Evolutionary conservation across 2,113 vertebrate species (phyloP).

Genomic region (Pelmatolapia mariae): DNA sequence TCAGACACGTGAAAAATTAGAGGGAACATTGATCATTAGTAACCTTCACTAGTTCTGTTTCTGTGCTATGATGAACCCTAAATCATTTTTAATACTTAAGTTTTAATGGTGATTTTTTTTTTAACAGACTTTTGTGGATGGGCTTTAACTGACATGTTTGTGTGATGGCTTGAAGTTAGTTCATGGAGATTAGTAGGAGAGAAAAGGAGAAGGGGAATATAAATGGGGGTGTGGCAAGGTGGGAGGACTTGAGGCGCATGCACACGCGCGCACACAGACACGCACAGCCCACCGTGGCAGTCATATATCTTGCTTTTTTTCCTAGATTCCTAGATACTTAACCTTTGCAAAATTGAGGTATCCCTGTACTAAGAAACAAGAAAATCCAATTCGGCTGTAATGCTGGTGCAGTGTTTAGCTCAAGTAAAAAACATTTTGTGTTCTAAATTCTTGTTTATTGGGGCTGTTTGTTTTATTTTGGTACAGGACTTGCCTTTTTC

Average conservation of each 20-base stretch:
- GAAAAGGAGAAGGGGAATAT: neutral
- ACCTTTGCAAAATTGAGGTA: neutral
- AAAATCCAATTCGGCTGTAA: neutral
- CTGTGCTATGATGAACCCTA: neutral
- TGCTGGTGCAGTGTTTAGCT: neutral
- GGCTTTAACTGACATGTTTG: neutral
- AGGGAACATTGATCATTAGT: neutral
- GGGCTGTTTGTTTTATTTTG: neutral
- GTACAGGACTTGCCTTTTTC: neutral
- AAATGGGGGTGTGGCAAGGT: neutral
- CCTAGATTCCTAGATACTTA: neutral
- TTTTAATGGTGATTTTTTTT: neutral
- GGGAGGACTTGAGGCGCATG: neutral
- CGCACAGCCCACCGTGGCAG: neutral
- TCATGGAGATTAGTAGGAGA: neutral
- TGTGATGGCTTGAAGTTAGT: neutral
- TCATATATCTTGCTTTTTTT: neutral
- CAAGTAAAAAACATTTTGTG: neutral
- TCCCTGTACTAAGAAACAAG: neutral
- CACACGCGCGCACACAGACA: accelerated
- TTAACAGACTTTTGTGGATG: neutral
- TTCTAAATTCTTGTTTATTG: neutral
- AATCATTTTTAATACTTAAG: neutral
- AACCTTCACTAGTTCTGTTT: neutral
- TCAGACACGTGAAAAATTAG: neutral